These are phyloP conservation scores for Nothocercus julius DNA, from an alignment of 2,113 vertebrate species.

Conservation along the genomic window DNA sequence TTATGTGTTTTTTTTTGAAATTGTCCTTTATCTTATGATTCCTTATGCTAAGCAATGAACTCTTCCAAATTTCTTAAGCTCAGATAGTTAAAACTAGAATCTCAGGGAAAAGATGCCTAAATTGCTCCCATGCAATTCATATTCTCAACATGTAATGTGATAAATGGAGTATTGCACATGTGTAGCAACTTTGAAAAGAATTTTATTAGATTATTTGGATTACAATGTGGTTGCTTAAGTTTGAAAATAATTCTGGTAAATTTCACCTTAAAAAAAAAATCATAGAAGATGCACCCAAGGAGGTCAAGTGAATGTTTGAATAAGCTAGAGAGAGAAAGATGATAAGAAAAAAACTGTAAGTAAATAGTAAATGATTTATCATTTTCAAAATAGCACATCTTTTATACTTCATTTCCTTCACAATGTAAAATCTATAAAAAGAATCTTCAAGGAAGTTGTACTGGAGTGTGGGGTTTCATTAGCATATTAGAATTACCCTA, in stretches of 20 bases:
- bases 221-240: neutral
- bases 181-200: conserved; percentile 11
- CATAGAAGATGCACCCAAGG: neutral
- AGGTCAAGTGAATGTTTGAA: conserved; percentile 48
- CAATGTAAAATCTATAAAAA: conserved; percentile 71
- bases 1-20: conserved; percentile 32
- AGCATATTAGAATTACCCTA: conserved; percentile 57
- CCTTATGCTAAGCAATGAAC: conserved; percentile 42
- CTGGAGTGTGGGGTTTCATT: conserved; percentile 46
- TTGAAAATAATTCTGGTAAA: neutral
- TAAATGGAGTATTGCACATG: neutral
- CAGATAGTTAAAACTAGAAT: conserved; percentile 18
- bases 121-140: neutral
- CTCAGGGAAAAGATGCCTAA: neutral
- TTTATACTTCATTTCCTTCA: conserved; percentile 71
- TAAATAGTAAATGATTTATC: conserved; percentile 54
- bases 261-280: conserved; percentile 36
- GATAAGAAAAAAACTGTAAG: neutral
- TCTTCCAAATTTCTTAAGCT: conserved; percentile 34
- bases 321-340: conserved; percentile 6
- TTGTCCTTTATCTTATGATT: conserved; percentile 13
- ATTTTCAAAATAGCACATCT: conserved; percentile 61
- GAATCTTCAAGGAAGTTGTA: conserved; percentile 64
- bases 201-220: conserved; percentile 30
- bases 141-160: conserved; percentile 25